Percentiles rank a stretch among this genome's conserved stretches.
Conservation (phyloP, 2,888 invertebrate species). For the Eurois occulta region DNA sequence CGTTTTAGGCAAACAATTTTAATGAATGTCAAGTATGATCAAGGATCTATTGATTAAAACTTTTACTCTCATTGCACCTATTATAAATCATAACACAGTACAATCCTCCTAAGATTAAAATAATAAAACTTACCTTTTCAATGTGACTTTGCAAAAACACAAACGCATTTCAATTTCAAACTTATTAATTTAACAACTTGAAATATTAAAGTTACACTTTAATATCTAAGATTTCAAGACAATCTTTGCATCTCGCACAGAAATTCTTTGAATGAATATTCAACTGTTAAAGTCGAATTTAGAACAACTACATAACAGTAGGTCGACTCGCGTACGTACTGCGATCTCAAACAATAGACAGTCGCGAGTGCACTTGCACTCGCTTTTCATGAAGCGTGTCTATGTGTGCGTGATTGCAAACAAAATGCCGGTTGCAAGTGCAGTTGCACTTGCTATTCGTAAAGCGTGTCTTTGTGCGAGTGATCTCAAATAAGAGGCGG, state of each 20-base stretch:
- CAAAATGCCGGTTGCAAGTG: background rate
- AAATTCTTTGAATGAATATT: constrained; percentile 26
- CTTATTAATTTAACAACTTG: constrained; percentile 19
- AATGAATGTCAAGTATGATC: background rate
- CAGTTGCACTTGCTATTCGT: background rate
- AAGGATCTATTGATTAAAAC: background rate
- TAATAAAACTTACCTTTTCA: background rate
- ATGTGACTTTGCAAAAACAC: constrained; percentile 19
- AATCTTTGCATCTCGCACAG: constrained; percentile 26
- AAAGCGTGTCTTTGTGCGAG: background rate
- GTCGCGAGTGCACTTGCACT: background rate
- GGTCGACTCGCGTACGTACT: background rate
- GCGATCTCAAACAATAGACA: background rate
- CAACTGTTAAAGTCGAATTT: background rate
- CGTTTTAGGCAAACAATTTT: background rate
- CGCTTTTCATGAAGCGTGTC: background rate
- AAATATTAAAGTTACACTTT: constrained; percentile 6
- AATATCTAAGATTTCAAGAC: constrained; percentile 14
- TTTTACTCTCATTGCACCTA: background rate
- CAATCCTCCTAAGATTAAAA: constrained; percentile 3
- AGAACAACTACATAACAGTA: background rate
- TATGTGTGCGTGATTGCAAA: background rate
- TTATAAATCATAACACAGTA: background rate
- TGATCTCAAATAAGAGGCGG: background rate
- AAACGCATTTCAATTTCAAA: constrained; percentile 15